These are phyloP conservation scores for Polydrusus cervinus DNA, from an alignment of 2,888 invertebrate species.

Conservation along the genomic window DNA sequence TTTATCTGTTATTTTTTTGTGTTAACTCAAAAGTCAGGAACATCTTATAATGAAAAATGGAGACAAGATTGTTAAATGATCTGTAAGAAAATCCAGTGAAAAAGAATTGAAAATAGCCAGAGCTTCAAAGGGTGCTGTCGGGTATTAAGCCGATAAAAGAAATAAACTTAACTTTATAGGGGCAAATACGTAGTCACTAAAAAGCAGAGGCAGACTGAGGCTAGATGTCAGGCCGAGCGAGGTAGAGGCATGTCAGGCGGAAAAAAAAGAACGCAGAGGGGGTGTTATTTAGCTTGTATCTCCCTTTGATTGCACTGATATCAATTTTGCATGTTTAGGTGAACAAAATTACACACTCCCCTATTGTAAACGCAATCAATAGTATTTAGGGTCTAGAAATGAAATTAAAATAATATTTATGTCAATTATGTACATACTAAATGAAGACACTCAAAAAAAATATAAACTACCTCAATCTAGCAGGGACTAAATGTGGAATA, in stretches of 20 bases:
- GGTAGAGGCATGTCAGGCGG: background rate
- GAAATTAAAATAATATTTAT: too few relatives aligned
- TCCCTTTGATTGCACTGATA: too few relatives aligned
- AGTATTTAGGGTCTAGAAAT: too few relatives aligned
- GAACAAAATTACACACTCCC: too few relatives aligned
- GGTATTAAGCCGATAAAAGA: background rate
- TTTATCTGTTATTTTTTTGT: constrained; percentile 25
- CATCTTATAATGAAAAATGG: constrained; percentile 8
- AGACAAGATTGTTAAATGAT: constrained; percentile 14
- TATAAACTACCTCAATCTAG: too few relatives aligned
- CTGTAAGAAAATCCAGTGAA: constrained; percentile 11
- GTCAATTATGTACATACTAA: too few relatives aligned
- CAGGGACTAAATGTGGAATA: too few relatives aligned
- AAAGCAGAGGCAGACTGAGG: background rate
- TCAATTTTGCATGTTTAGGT: too few relatives aligned
- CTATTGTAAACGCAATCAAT: too few relatives aligned
- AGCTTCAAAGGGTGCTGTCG: background rate
- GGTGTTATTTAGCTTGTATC: too few relatives aligned
- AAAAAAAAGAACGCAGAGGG: too few relatives aligned
- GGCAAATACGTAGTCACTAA: background rate
- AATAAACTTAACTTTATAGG: background rate
- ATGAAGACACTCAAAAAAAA: too few relatives aligned
- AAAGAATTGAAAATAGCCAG: constrained; percentile 8
- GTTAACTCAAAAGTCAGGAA: constrained; percentile 1
- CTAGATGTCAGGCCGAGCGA: background rate